Evolutionary conservation across 2,797 vertebrate species (phyloP).

Genomic region (Schizopygopsis malacanthus): DNA sequence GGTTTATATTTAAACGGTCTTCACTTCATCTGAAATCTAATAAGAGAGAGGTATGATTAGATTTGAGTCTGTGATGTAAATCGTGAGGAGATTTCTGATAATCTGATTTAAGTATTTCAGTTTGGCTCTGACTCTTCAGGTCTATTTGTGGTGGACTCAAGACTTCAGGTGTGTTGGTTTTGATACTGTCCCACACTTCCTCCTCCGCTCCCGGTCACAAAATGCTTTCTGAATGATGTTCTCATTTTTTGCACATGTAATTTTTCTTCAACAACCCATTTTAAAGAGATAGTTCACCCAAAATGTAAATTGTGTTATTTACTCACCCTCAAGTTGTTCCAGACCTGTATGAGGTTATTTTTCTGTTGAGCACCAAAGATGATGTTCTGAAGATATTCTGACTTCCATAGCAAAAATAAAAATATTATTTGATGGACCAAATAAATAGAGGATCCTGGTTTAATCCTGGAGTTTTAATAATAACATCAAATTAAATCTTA

Average conservation of each 20-base stretch:
- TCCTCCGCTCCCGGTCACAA: not conserved
- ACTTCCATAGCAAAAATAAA: not conserved
- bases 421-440: not conserved
- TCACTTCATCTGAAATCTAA: slow-evolving; percentile 14
- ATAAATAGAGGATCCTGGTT: not conserved
- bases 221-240: not conserved
- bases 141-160: not conserved
- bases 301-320: not conserved
- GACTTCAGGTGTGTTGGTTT: slow-evolving; percentile 53
- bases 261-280: slow-evolving; percentile 40
- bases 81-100: slow-evolving; percentile 63
- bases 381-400: not conserved
- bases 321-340: not conserved
- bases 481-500: not conserved
- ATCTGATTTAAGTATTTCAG: slow-evolving; percentile 69
- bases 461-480: not conserved
- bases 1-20: slow-evolving; percentile 14
- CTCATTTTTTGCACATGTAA: slow-evolving; percentile 54
- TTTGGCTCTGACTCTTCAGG: slow-evolving; percentile 65
- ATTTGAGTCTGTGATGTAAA: slow-evolving; percentile 50
- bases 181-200: slow-evolving; percentile 56
- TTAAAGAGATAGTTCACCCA: not conserved
- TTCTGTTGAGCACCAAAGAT: not conserved
- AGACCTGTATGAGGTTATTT: not conserved
- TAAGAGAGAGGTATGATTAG: slow-evolving; percentile 16